These are phyloP conservation scores for Drosophila suboccidentalis DNA, from an alignment of 2,888 invertebrate genomes.

Conservation along the genomic window DNA sequence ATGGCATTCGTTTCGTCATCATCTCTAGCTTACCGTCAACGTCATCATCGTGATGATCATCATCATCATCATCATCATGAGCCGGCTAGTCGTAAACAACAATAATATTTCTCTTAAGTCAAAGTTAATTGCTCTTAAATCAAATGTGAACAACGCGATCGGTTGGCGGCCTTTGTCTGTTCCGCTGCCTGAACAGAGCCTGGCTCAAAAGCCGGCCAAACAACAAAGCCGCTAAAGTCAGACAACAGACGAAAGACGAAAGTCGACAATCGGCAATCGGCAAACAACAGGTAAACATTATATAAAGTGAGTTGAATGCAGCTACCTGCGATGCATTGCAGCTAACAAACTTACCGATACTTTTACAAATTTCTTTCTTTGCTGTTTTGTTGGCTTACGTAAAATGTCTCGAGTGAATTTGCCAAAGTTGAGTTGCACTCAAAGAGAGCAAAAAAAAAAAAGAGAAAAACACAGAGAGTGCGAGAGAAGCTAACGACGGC, in stretches of 20 bases:
- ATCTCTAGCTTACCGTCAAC: conserved; percentile 10
- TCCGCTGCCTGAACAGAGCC: conserved; percentile 33
- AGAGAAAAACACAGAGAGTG: conserved; percentile 1
- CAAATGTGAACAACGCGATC: conserved; percentile 71
- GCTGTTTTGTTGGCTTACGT: conserved; percentile 60
- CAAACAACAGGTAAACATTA: conserved; percentile 69
- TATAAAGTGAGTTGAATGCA: conserved; percentile 64
- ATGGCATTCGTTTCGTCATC: conserved; percentile 63
- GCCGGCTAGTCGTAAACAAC: conserved; percentile 68
- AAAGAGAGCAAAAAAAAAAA: conserved; percentile 5
- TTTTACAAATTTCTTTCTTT: conserved; percentile 28
- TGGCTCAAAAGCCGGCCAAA: conserved; percentile 39
- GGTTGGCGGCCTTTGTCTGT: conserved; percentile 39
- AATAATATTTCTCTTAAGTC: conserved; percentile 77
- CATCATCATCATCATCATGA: conserved; percentile 16
- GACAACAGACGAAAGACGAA: conserved; percentile 15
- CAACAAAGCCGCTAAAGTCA: conserved; percentile 52
- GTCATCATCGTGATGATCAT: conserved; percentile 8
- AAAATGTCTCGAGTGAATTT: conserved; percentile 58
- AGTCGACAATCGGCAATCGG: conserved; percentile 12
- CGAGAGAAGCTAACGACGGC: conserved; percentile 23
- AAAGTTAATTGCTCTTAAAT: conserved; percentile 79
- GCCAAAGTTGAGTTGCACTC: conserved; percentile 33
- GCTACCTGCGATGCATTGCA: conserved; percentile 56
- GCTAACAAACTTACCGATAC: conserved; percentile 39